Percentiles rank a stretch among this genome's conserved stretches.
Conservation (phyloP, 2,797 vertebrate species). For the Arremon aurantiirostris region DNA sequence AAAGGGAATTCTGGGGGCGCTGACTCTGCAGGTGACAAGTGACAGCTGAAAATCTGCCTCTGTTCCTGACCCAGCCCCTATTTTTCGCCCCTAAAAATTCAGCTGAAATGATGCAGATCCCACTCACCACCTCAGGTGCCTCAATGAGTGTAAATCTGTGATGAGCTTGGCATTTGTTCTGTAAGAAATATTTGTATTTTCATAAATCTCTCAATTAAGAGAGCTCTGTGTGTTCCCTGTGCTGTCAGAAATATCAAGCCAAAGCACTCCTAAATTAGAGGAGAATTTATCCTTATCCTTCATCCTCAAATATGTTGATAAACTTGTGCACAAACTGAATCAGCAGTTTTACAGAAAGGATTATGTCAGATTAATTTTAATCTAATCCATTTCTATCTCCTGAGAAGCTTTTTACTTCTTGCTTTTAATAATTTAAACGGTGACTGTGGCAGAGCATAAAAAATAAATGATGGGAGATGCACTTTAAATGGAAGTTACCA, state of each 20-base stretch:
- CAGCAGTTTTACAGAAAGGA: conserved; percentile 42
- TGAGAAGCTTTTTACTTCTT: conserved; percentile 33
- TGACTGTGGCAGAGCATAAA: conserved; percentile 31
- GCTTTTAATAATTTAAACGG: conserved; percentile 48
- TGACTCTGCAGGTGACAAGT: fast-evolving
- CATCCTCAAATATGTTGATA: conserved; percentile 1
- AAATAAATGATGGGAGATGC: conserved; percentile 58
- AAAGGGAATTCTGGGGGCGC: neutral
- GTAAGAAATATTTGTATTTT: neutral
- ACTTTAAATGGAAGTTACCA: conserved; percentile 43
- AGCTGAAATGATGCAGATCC: neutral
- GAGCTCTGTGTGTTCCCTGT: neutral
- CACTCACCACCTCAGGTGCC: neutral
- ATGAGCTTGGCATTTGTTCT: neutral
- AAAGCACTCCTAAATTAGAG: neutral
- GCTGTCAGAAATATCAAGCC: neutral
- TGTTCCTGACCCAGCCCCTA: fast-evolving
- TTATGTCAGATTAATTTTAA: conserved; percentile 56
- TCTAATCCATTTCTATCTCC: conserved; percentile 40
- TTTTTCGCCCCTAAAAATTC: neutral
- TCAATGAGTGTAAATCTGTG: neutral
- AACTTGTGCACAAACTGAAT: conserved; percentile 19
- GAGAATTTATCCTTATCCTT: neutral
- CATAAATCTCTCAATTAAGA: neutral
- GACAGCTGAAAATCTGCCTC: neutral